These are phyloP conservation scores for Columba guinea DNA, from an alignment of 2,797 vertebrate species.

Conservation along the genomic window DNA sequence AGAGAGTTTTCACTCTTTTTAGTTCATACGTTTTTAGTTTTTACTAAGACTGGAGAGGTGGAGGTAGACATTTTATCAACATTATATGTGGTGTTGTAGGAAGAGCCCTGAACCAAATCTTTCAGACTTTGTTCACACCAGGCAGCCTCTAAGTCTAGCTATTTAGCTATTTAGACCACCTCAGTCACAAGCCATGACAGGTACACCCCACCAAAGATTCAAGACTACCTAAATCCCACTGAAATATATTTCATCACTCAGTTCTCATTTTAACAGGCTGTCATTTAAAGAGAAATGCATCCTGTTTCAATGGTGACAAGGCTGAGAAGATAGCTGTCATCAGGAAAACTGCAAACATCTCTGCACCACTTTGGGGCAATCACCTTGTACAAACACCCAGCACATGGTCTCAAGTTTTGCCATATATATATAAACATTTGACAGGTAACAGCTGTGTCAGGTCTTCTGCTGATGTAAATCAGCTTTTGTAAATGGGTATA, in stretches of 20 bases:
- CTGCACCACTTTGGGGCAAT: not conserved
- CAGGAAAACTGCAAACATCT: not conserved
- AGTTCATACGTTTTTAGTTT: not conserved
- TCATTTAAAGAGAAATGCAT: not conserved
- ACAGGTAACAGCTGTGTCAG: not conserved
- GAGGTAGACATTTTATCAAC: not conserved
- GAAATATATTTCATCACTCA: not conserved
- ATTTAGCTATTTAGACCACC: not conserved
- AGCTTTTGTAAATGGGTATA: not conserved
- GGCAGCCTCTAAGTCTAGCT: not conserved
- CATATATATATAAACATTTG: not conserved
- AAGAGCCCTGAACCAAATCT: not conserved
- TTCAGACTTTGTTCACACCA: not conserved
- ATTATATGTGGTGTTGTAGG: not conserved
- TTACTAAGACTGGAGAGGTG: not conserved
- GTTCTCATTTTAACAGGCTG: not conserved
- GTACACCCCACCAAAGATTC: not conserved
- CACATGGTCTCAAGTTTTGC: not conserved
- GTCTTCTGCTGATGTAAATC: not conserved
- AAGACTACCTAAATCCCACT: not conserved
- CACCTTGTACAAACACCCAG: not conserved
- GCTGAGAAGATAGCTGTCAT: not conserved
- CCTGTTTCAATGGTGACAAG: accelerated
- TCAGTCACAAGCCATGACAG: not conserved
- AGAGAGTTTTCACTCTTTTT: not conserved